Evolutionary conservation across 2,888 invertebrate species (phyloP), one percentile per base, ranked within the genome.

Genomic region (Eurytoma adleriae): DNA sequence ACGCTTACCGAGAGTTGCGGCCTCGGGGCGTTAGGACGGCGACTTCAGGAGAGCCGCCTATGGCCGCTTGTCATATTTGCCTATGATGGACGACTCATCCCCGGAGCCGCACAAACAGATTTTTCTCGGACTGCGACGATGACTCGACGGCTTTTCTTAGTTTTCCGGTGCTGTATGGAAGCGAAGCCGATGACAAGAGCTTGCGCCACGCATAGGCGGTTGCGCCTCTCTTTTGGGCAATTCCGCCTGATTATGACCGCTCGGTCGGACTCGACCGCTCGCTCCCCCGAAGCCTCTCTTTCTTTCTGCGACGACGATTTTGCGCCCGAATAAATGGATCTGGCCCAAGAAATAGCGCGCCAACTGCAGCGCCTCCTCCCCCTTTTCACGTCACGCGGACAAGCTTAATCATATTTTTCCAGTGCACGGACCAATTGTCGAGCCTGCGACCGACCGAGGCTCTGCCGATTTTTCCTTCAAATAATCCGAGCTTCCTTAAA

Each of bases 21-120:
- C 84, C 76, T 84, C 87, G 87, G 85, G 16, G 18, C n/a, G 50
- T 16, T 7, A 56, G 40, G 40, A 40, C 40, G 40, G 10, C 40
- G 40, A 40, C 40, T 40, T 86, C 85, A 86, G 84, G 85, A 86
- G 86, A 87, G 87, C 87, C 86, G 85, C 86, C 50, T 72, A 78
- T 84, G 84, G 78, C 88, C 88, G 89, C 85, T 88, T 90, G 90
- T 91, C 90, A 91, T 90, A 90, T 91, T 91, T 90, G 89, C 87
- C 85, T 90, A 91, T 90, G 90, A 90, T 90, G 90, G 88, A 90
- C 90, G 90, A 90, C 88, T 88, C 82, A 79, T 52, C 50, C 24
- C 59, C 52, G 16, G 77, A 83, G 85, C 77, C 84, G 67, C 79
- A 83, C 88, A 88, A 87, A 88, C 86, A 84, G 87, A 86, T 86